A percentile compares a stretch with the other conserved stretches of the same genome.
phyloP scores from a whole-genome alignment of 1,140 invertebrate genomes.

The Coptotermes formosanus region DNA sequence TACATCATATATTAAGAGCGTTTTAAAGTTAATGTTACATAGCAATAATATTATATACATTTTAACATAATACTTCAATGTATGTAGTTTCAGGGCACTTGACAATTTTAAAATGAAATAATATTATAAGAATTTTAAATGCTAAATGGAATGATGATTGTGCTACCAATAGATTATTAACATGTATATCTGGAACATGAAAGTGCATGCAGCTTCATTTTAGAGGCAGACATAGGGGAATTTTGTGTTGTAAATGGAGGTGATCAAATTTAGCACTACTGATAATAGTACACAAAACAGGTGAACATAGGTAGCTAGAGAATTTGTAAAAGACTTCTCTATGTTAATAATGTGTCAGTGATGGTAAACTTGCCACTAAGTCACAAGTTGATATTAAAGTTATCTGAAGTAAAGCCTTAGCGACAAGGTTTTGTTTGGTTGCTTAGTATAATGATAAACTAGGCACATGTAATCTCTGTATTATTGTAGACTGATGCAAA shows the following conservation, averaged over 20 bases:
- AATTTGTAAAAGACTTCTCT: background rate
- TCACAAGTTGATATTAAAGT: no score
- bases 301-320: background rate
- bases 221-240: background rate
- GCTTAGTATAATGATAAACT: no score
- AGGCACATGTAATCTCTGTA: no score
- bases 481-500: no score
- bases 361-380: background rate
- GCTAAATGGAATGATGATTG: background rate
- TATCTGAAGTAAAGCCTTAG: no score
- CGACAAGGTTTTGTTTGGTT: no score
- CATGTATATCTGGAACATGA: background rate
- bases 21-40: background rate
- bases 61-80: background rate
- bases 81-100: background rate
- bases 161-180: background rate
- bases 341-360: background rate
- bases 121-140: background rate
- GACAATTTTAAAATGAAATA: conserved; percentile 13
- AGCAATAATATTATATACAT: background rate
- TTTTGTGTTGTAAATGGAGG: background rate
- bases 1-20: background rate
- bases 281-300: background rate
- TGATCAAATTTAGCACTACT: background rate
- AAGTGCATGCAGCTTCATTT: background rate